Evolutionary conservation across 2,888 invertebrate species (phyloP).

Genomic region (Chloromyia formosa): DNA sequence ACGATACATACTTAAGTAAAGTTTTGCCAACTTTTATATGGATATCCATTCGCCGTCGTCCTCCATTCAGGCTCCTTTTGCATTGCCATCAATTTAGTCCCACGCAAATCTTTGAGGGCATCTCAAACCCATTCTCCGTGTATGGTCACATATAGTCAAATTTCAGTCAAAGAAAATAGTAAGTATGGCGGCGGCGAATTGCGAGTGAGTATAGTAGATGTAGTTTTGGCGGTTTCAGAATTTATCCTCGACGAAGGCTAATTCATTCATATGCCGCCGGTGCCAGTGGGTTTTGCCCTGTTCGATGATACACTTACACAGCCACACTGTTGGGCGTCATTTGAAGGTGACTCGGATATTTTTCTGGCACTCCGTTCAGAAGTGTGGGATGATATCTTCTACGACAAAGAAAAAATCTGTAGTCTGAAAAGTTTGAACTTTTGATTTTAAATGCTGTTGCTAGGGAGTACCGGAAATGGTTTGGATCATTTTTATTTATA

Average conservation of each 20-base stretch:
- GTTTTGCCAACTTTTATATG: slow-evolving; percentile 26
- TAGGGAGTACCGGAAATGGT: no score
- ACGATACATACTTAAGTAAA: background rate
- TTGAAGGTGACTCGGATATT: background rate
- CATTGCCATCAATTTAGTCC: slow-evolving; percentile 27
- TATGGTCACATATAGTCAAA: background rate
- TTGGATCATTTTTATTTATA: no score
- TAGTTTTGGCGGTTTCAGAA: slow-evolving; percentile 29
- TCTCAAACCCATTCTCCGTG: background rate
- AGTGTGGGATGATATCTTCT: no score
- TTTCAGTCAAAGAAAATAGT: slow-evolving; percentile 6
- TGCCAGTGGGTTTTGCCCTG: background rate
- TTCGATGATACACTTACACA: background rate
- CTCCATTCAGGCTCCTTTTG: slow-evolving; percentile 15
- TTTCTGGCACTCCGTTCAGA: no score
- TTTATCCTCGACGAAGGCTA: background rate
- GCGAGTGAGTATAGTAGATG: background rate
- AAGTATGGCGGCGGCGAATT: background rate
- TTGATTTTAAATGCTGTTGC: no score
- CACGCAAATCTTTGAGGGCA: slow-evolving; percentile 26
- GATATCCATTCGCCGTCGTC: slow-evolving; percentile 5
- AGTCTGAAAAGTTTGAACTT: no score
- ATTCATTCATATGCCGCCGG: background rate
- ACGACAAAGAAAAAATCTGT: no score
- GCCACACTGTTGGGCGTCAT: background rate